A percentile compares a stretch with the other conserved stretches of the same genome.
phyloP scores from a whole-genome alignment of 2,113 vertebrate species.

The Nothocercus nigrocapillus region DNA sequence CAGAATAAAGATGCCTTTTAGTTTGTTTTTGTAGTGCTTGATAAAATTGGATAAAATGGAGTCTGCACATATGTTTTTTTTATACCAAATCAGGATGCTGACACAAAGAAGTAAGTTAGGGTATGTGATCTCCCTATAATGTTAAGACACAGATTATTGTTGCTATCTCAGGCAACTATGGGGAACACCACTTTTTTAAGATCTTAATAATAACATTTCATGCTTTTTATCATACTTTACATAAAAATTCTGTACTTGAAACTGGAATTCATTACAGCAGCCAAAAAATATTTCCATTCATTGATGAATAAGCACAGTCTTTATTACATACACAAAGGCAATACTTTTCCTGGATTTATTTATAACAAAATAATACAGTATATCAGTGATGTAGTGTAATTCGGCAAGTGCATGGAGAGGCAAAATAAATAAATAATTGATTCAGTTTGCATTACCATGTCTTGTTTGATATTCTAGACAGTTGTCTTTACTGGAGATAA shows the following conservation, averaged over 20 bases:
- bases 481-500: background rate
- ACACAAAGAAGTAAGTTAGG: background rate
- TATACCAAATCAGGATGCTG: background rate
- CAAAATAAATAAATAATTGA: background rate
- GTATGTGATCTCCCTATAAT: background rate
- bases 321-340: background rate
- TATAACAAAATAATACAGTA: background rate
- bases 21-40: background rate
- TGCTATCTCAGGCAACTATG: background rate
- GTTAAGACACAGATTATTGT: background rate
- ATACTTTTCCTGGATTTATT: background rate
- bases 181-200: background rate
- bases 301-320: background rate
- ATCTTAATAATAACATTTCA: background rate
- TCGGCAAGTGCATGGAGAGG: background rate
- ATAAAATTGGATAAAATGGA: background rate
- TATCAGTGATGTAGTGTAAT: background rate
- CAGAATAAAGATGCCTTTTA: background rate
- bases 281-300: background rate
- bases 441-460: background rate
- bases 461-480: background rate
- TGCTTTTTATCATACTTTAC: background rate
- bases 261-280: background rate
- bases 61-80: background rate
- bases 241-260: background rate